phyloP scores from a whole-genome alignment of 2,797 vertebrate genomes.

The Typhlichthys subterraneus region DNA sequence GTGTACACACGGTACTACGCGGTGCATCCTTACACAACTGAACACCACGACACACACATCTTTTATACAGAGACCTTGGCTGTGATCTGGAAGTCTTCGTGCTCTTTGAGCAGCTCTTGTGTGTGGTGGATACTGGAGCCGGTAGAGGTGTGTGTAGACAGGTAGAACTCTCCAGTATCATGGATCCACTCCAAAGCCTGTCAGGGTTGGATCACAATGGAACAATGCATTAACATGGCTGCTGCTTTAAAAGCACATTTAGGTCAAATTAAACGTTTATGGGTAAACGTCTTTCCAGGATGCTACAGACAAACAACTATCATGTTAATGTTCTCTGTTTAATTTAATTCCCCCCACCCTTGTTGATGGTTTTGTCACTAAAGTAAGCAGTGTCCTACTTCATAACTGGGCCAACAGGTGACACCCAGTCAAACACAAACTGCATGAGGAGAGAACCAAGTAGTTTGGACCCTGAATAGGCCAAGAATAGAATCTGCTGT shows the following conservation, averaged over 20 bases:
- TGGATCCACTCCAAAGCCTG: constrained; percentile 99
- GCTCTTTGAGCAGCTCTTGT: constrained; percentile 94
- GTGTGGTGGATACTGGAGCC: constrained; percentile 97
- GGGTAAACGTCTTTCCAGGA: too few species aligned
- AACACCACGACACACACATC: neutral
- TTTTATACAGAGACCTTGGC: constrained; percentile 83
- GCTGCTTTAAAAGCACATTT: too few species aligned
- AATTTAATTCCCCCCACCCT: neutral
- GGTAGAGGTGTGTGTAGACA: constrained; percentile 96
- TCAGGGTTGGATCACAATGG: constrained; percentile 38
- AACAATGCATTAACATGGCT: constrained; percentile 1
- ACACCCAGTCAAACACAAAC: constrained; percentile 46
- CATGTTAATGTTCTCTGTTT: too few species aligned
- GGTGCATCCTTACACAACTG: neutral
- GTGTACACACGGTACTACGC: neutral
- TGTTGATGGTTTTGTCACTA: neutral
- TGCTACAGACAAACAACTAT: too few species aligned
- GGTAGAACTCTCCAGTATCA: constrained; percentile 97
- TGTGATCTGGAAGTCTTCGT: constrained; percentile 98
- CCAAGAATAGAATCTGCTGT: constrained; percentile 50
- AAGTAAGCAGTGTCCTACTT: constrained; percentile 9
- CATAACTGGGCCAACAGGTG: constrained; percentile 22
- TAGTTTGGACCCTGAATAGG: constrained; percentile 33
- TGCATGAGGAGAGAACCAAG: constrained; percentile 15
- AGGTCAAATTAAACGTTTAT: too few species aligned